Percentiles rank a stretch among this genome's conserved stretches.
Conservation (phyloP, 2,888 invertebrate genomes). For the Papilio elwesi region DNA sequence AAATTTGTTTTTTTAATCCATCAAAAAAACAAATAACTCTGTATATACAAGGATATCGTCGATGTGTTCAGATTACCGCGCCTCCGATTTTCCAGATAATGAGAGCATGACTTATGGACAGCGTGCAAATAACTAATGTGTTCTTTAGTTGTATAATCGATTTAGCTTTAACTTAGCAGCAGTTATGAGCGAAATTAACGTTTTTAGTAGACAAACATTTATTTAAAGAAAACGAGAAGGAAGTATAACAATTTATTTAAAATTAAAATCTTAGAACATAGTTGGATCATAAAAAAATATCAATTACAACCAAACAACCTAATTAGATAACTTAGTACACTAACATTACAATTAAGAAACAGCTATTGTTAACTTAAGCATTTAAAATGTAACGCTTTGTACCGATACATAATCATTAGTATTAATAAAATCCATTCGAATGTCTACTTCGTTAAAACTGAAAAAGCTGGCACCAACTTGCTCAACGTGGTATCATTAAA, state of each 20-base stretch:
- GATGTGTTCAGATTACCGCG: slow-evolving; percentile 21
- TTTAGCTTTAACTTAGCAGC: slow-evolving; percentile 45
- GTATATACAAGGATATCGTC: not conserved
- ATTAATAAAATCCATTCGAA: not conserved
- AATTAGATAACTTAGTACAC: too few species aligned
- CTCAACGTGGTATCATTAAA: slow-evolving; percentile 28
- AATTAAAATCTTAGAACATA: too few species aligned
- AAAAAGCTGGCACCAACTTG: slow-evolving; percentile 16
- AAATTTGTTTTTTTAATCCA: too few species aligned
- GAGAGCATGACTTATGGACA: slow-evolving; percentile 51
- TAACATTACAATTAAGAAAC: too few species aligned
- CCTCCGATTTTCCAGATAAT: slow-evolving; percentile 47
- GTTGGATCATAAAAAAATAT: too few species aligned
- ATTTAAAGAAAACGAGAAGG: too few species aligned
- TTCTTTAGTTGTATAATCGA: slow-evolving; percentile 44
- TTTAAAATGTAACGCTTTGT: not conserved
- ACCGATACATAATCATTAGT: not conserved
- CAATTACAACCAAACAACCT: too few species aligned
- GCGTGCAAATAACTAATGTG: slow-evolving; percentile 40
- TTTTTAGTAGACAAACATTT: not conserved
- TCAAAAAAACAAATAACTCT: too few species aligned
- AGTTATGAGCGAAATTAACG: not conserved
- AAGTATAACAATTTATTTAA: too few species aligned
- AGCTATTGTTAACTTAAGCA: not conserved
- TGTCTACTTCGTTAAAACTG: not conserved